Evolutionary conservation across 2,888 invertebrate genomes (phyloP), one percentile per base, ranked within the genome.

Genomic region (Drosophila gaucha): DNA sequence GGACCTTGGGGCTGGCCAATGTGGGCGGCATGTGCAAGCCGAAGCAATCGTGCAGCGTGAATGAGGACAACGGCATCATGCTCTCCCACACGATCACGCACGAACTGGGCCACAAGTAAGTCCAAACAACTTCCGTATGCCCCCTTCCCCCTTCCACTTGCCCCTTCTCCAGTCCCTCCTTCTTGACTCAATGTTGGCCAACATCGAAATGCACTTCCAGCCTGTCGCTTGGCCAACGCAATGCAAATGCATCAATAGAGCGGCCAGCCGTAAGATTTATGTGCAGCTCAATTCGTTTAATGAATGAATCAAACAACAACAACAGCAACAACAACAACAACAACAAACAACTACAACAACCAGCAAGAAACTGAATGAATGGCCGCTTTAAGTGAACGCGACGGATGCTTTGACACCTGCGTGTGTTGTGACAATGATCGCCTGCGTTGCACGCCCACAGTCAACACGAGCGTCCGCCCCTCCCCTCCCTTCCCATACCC

Each of bases 51-150:
- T 97, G 97, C 90, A 97, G 96, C 88, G 96, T 98, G 88, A 97
- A 97, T 91, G 97, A 97, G 92, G 97, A 97, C 92, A 96, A 95
- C 90, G 97, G 97, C 72, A 95, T 97, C 75, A 95, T 96, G 90
- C 93, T 97, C 58, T 97, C 97, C 24, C 96, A 97, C 92, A 97
- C 97, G 72, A 95, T 97, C 86, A 96, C 97, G 6, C 97, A 98
- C 90, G 97, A 98, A 92, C 92, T 97, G 89, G 97, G 97, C 63
- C 97, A 97, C 93, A 97, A 97, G 97, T 97, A 92, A 94, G 96
- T 94, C 75, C 35, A 33, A 28, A 20, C 14, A 24, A 71, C 67
- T 74, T 64, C 55, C 74, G 68, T 57, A 57, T 18, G 20, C 10
- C 20, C 10, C 35, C n/a, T 6, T 14, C 22, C 47, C 14, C 22